phyloP scores from a whole-genome alignment of 2,797 vertebrate species.

The Gymnothorax javanicus region DNA sequence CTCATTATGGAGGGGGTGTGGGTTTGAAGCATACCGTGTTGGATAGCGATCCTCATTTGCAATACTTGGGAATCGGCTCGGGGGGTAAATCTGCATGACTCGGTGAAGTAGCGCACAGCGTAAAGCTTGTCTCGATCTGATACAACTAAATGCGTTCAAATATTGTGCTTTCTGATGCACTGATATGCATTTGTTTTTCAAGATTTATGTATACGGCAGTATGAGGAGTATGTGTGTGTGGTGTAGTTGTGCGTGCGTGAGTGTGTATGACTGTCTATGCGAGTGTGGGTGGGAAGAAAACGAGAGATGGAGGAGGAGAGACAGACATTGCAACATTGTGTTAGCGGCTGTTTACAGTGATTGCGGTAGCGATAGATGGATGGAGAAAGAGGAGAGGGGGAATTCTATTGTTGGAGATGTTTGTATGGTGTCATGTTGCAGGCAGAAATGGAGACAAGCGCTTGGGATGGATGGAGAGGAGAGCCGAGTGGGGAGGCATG shows the following conservation, averaged over 20 bases:
- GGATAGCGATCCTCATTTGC: constrained; percentile 35
- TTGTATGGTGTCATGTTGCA: constrained; percentile 59
- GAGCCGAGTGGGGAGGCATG: constrained; percentile 45
- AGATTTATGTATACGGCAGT: constrained; percentile 28
- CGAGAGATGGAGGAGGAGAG: constrained; percentile 47
- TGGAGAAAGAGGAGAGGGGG: constrained; percentile 38
- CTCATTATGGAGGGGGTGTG: constrained; percentile 38
- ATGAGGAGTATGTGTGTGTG: constrained; percentile 30
- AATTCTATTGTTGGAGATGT: constrained; percentile 55
- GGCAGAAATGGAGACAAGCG: constrained; percentile 45
- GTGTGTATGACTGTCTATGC: constrained; percentile 55
- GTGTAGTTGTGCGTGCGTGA: background rate
- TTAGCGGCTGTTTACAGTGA: constrained; percentile 63
- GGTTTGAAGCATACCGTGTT: constrained; percentile 40
- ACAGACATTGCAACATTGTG: constrained; percentile 49
- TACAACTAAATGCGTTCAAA: constrained; percentile 38
- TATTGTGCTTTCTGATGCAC: background rate
- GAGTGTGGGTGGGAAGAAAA: constrained; percentile 48
- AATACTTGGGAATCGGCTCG: constrained; percentile 21
- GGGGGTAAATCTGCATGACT: constrained; percentile 23
- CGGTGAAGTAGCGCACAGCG: background rate
- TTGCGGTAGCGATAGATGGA: constrained; percentile 45
- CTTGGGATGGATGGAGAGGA: constrained; percentile 29
- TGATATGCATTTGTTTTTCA: background rate
- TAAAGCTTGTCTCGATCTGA: constrained; percentile 55